Conservation (phyloP, 64 coral and sea anemone genomes). For the Trachythela sp. region DNA sequence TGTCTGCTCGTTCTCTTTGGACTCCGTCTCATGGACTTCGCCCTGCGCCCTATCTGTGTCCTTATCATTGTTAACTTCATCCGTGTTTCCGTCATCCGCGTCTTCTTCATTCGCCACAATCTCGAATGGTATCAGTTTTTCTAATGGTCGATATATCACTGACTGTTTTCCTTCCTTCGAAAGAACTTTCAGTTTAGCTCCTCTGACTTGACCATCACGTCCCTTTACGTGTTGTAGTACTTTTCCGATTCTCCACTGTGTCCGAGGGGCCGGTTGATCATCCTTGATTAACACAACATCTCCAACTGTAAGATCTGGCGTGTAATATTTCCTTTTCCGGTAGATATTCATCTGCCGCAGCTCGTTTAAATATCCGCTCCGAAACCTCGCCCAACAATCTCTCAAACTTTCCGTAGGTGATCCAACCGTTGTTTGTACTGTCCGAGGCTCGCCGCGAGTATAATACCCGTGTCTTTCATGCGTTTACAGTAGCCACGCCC, state of each 20-base stretch:
- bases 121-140: background rate
- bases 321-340: background rate
- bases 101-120: background rate
- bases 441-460: background rate
- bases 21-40: background rate
- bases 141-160: background rate
- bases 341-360: background rate
- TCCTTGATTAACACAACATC: background rate
- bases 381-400: background rate
- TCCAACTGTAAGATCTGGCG: background rate
- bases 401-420: background rate
- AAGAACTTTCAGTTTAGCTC: background rate
- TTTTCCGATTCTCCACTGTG: background rate
- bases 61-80: background rate
- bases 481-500: background rate
- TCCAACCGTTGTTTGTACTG: background rate
- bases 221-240: background rate
- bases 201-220: background rate
- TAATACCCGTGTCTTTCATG: background rate
- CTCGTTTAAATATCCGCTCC: background rate
- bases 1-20: background rate
- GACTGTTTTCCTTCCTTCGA: background rate
- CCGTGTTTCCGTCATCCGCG: background rate
- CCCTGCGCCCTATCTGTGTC: background rate
- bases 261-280: background rate